These are phyloP conservation scores for Galbula dea DNA, from an alignment of 2,113 vertebrate genomes.

Conservation along the genomic window DNA sequence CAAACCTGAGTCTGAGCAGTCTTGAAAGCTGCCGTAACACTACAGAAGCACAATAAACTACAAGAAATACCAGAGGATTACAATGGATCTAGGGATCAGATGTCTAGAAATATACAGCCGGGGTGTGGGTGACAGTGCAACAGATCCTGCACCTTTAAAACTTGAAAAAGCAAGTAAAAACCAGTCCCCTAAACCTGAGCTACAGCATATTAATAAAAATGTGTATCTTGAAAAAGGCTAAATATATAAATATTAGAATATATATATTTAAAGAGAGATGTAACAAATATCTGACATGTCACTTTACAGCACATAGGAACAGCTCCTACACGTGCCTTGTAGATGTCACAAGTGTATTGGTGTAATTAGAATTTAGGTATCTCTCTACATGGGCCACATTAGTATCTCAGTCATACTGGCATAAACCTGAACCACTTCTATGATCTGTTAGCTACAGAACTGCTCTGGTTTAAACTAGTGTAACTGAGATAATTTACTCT, in stretches of 20 bases:
- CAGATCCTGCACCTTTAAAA: conserved; percentile 84
- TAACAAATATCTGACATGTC: conserved; percentile 24
- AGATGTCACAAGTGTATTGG: neutral
- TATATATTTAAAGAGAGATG: conserved; percentile 58
- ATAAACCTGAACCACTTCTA: neutral
- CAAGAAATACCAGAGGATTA: neutral
- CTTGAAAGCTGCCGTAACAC: neutral
- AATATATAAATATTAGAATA: conserved; percentile 47
- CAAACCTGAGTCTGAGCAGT: conserved; percentile 21
- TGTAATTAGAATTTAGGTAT: neutral
- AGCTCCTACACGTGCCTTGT: conserved; percentile 25
- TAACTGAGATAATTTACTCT: neutral
- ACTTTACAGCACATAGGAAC: conserved; percentile 27
- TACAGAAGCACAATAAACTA: neutral
- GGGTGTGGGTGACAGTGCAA: neutral
- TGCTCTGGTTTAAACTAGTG: neutral
- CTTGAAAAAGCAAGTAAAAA: conserved; percentile 66
- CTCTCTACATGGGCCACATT: neutral
- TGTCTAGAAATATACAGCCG: neutral
- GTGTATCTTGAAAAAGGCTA: conserved; percentile 39
- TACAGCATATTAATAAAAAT: conserved; percentile 19
- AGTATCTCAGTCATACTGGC: neutral
- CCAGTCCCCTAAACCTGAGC: conserved; percentile 46
- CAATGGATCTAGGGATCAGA: neutral
- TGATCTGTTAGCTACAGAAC: neutral